Percentiles rank a stretch among this genome's conserved stretches.
Conservation (phyloP, 2,113 vertebrate genomes). For the Actinemys pallida region DNA sequence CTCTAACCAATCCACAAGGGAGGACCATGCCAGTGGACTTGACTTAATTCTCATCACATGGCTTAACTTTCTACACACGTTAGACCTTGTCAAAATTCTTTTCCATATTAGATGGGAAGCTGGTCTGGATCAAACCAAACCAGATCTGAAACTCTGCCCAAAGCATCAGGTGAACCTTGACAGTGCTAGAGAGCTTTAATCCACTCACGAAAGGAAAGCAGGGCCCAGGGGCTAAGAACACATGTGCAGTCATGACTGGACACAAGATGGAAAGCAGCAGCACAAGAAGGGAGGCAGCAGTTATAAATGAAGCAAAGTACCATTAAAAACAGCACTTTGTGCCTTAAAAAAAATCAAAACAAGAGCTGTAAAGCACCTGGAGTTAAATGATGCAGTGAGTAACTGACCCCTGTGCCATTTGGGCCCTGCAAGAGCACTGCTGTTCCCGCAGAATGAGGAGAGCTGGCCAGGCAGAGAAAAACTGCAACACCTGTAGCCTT, state of each 20-base stretch:
- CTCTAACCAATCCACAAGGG: not conserved
- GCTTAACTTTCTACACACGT: not conserved
- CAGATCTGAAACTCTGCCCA: constrained; percentile 30
- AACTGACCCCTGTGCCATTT: not conserved
- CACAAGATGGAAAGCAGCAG: constrained; percentile 31
- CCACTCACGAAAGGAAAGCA: constrained; percentile 40
- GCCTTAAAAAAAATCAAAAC: not conserved
- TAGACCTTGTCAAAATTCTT: not conserved
- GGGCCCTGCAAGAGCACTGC: not conserved
- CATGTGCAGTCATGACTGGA: constrained; percentile 53
- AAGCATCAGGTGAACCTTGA: not conserved
- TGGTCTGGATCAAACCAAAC: constrained; percentile 18
- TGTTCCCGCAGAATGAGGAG: not conserved
- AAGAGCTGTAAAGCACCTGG: not conserved
- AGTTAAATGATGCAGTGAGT: not conserved
- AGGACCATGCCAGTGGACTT: not conserved
- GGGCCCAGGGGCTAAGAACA: constrained; percentile 39
- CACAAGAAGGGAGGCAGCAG: constrained; percentile 41
- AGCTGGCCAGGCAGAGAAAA: not conserved
- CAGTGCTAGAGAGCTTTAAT: not conserved
- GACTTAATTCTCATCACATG: not conserved
- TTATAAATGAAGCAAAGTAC: constrained; percentile 48
- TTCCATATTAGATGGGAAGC: constrained; percentile 25
- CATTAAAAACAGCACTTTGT: constrained; percentile 18
- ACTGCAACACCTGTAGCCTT: not conserved